phyloP scores from a whole-genome alignment of 1,140 invertebrate genomes.

The Mesaphorura yosii region DNA sequence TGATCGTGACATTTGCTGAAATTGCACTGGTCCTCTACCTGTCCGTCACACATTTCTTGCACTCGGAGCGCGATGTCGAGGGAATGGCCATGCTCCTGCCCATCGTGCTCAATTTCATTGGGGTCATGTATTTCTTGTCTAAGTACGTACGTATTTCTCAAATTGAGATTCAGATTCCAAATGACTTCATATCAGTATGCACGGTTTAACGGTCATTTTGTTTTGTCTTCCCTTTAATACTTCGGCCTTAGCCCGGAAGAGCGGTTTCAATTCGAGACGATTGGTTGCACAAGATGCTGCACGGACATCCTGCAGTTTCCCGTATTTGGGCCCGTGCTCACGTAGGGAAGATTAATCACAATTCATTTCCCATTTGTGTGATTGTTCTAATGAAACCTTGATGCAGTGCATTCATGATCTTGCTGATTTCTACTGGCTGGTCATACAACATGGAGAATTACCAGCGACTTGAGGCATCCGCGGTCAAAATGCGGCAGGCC shows the following conservation, averaged over 20 bases:
- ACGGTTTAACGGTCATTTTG: no score
- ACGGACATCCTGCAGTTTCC: constrained; percentile 29
- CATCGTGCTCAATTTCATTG: constrained; percentile 17
- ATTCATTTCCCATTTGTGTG: no score
- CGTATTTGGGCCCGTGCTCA: constrained; percentile 26
- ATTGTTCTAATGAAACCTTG: no score
- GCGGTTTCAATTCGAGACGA: constrained; percentile 22
- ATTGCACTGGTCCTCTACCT: constrained; percentile 25
- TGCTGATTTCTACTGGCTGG: constrained; percentile 20
- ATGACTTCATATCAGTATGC: no score
- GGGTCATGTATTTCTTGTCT: constrained; percentile 20
- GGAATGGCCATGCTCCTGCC: constrained; percentile 25
- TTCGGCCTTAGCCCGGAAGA: constrained; percentile 18
- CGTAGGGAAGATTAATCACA: no score
- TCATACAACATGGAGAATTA: constrained; percentile 15
- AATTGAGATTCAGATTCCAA: no score
- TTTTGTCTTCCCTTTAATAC: no score
- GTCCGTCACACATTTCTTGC: constrained; percentile 11
- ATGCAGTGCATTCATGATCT: constrained; percentile 7
- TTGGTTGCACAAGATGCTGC: constrained; percentile 11
- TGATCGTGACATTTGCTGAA: constrained; percentile 19
- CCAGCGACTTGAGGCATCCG: constrained; percentile 29
- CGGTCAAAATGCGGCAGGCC: constrained; percentile 24
- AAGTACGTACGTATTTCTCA: constrained; percentile 13
- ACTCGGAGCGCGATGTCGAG: constrained; percentile 10